A percentile compares a stretch with the other conserved stretches of the same genome.
These are phyloP conservation scores for Drosophila percnosoma DNA, from an alignment of 2,888 invertebrate species.

Conservation along the genomic window DNA sequence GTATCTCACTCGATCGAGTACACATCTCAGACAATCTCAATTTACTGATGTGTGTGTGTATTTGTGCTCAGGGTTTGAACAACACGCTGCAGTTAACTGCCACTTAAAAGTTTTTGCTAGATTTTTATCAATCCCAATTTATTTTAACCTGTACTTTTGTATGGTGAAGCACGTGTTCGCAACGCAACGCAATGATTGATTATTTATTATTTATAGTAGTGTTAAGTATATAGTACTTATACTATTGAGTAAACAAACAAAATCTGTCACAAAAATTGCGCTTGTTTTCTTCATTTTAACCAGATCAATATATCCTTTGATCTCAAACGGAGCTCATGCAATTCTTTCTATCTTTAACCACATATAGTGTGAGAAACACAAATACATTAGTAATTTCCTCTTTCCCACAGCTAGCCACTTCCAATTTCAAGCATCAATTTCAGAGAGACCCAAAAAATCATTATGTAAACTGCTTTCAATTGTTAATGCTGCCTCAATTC, in stretches of 20 bases:
- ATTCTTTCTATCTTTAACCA: background rate
- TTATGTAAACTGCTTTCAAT: slow-evolving; percentile 8
- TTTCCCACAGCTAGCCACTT: background rate
- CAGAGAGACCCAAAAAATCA: background rate
- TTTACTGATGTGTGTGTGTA: background rate
- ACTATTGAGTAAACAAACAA: background rate
- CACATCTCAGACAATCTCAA: slow-evolving; percentile 18
- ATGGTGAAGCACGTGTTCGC: slow-evolving; percentile 1
- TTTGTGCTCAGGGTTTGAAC: slow-evolving; percentile 20
- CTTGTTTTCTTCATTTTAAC: background rate
- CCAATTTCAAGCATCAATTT: background rate
- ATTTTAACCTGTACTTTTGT: background rate
- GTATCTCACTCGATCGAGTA: slow-evolving; percentile 44
- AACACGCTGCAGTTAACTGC: slow-evolving; percentile 7
- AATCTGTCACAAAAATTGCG: background rate
- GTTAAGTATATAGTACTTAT: background rate
- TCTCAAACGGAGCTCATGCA: background rate
- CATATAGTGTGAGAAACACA: background rate
- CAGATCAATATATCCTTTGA: background rate
- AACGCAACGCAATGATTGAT: background rate
- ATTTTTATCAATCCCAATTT: slow-evolving; percentile 4
- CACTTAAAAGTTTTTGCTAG: background rate
- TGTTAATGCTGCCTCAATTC: slow-evolving; percentile 2
- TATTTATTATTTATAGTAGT: background rate
- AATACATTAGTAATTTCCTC: background rate